Base-by-base conservation (phyloP, 2,797 vertebrate genomes). In the Anguilla obscura region DNA sequence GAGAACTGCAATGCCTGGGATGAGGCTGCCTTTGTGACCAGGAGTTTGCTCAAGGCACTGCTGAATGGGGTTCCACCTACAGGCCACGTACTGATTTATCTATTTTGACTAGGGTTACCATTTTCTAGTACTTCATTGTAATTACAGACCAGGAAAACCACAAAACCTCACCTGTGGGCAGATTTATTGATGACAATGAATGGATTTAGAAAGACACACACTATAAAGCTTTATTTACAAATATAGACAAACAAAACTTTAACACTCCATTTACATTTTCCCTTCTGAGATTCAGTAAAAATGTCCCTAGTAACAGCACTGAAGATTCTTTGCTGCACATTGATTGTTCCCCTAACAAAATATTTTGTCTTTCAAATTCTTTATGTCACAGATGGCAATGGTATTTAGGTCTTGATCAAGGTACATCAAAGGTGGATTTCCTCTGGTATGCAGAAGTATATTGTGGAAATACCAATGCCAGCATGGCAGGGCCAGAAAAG, bases 401-500 rank as follows among this genome's bases (percentile, higher is more conserved):
- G 27, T 79, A 82, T 60, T 21, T 63, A 40, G 33, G 21, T 82
- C 24, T 45, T 48, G 74, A 87, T 87, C 30, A 30, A 76, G 79
- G 21, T 30, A 82, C 40, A 76, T 63, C 9, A 82, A 12, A 45
- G 2, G 7, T 45, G 76, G 50, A 63, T 82, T 82, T 48, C 33
- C 27, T 36, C 27, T 58, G 74, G 52, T 76, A 40, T 48, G 52
- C 58, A 76, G 36, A 56, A 45, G 74, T 36, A 45, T 63, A 71
- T 82, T 60, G 24, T 33, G 36, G 33, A 82, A 82, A 87, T 76
- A 87, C 76, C 1, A 60, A 82, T 54, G 86, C 54, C 45, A 87
- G 36, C n/a, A 71, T 40, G n/a, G 33, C 40, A 80, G 36, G 12
- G 56, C 56, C 54, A 45, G 86, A 58, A 8, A 1, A 16, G 74